These are phyloP conservation scores for Noctua janthina DNA, from an alignment of 2,888 invertebrate species.

Conservation along the genomic window DNA sequence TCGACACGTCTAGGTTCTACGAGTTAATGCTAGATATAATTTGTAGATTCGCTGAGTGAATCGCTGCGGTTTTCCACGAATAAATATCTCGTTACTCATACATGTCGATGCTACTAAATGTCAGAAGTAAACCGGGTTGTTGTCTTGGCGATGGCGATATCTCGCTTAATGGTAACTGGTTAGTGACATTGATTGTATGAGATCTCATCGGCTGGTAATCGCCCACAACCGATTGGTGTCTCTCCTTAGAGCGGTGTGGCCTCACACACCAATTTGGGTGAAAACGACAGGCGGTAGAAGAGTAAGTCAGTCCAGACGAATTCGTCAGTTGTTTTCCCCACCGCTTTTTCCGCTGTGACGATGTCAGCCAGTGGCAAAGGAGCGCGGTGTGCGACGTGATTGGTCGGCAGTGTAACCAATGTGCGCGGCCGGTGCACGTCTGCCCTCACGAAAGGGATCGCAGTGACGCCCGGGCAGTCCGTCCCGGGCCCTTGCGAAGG, in stretches of 20 bases:
- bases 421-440: slow-evolving; percentile 70
- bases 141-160: slow-evolving; percentile 1
- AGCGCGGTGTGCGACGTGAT: slow-evolving; percentile 75
- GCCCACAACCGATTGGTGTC: slow-evolving; percentile 80
- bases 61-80: slow-evolving; percentile 34
- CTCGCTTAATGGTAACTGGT: slow-evolving; percentile 24
- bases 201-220: slow-evolving; percentile 66
- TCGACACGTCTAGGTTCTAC: slow-evolving; percentile 21
- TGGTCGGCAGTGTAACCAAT: slow-evolving; percentile 82
- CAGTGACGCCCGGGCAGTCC: slow-evolving; percentile 78
- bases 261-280: slow-evolving; percentile 78
- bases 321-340: slow-evolving; percentile 84
- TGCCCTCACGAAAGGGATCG: slow-evolving; percentile 87
- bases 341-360: slow-evolving; percentile 81
- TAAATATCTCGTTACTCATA: slow-evolving; percentile 26
- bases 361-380: slow-evolving; percentile 77
- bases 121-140: slow-evolving; percentile 37
- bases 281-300: slow-evolving; percentile 80
- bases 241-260: slow-evolving; percentile 80
- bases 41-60: slow-evolving; percentile 42
- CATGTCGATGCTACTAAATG: slow-evolving; percentile 26
- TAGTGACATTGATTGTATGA: slow-evolving; percentile 59
- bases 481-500: slow-evolving; percentile 85
- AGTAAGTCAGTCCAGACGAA: slow-evolving; percentile 75
- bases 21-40: slow-evolving; percentile 39